Conservation (phyloP, 2,797 vertebrate species). For the Heterohyrax brucei region DNA sequence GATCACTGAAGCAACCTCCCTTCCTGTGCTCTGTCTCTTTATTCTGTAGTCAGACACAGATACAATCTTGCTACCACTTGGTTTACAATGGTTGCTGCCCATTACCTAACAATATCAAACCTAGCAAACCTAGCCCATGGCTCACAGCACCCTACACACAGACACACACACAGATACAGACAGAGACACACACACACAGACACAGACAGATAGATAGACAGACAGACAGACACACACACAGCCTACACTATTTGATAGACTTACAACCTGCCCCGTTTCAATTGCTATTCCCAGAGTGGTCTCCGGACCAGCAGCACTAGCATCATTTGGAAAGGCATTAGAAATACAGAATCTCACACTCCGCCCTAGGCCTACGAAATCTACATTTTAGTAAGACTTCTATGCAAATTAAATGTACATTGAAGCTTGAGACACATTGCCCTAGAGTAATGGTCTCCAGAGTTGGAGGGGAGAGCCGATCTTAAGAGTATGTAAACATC, state of each 20-base stretch:
- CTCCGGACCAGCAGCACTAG: too few species aligned
- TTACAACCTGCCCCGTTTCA: neutral
- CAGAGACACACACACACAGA: neutral
- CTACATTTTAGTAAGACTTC: neutral
- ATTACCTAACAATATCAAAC: neutral
- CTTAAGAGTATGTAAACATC: neutral
- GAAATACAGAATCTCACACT: neutral
- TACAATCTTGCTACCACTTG: neutral
- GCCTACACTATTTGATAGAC: neutral
- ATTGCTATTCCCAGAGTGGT: neutral
- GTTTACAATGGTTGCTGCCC: neutral
- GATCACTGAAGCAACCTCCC: neutral
- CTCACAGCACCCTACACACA: neutral
- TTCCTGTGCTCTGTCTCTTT: neutral
- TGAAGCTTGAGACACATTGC: neutral
- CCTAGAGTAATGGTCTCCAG: neutral
- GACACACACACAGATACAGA: too few species aligned
- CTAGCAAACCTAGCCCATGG: neutral
- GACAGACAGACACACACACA: neutral
- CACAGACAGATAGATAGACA: too few species aligned
- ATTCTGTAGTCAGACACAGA: conserved; percentile 2
- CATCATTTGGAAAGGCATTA: neutral
- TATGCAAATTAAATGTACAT: neutral
- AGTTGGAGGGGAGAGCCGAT: neutral
- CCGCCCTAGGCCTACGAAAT: neutral